phyloP scores from a whole-genome alignment of 2,888 invertebrate genomes.

The Netelia fuscicornis region DNA sequence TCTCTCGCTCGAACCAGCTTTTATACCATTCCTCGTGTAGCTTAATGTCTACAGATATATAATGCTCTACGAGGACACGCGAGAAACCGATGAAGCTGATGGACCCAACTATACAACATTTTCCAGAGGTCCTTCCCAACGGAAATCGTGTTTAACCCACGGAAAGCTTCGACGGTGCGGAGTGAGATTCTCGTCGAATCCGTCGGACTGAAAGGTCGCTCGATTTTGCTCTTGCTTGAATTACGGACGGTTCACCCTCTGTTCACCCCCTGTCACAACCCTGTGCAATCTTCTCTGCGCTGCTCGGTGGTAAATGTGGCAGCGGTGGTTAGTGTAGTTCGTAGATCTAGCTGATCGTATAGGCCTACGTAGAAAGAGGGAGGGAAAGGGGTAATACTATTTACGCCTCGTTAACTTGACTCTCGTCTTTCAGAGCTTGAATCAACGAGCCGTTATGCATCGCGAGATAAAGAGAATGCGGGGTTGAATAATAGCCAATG shows the following conservation, averaged over 20 bases:
- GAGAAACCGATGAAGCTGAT: slow-evolving; percentile 16
- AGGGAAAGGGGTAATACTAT: neutral
- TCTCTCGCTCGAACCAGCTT: neutral
- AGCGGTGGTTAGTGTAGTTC: neutral
- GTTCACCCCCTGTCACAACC: neutral
- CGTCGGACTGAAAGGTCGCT: neutral
- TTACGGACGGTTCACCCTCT: neutral
- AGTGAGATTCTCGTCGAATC: slow-evolving; percentile 5
- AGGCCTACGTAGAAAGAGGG: neutral
- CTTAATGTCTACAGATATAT: neutral
- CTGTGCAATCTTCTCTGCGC: neutral
- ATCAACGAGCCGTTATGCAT: slow-evolving; percentile 22
- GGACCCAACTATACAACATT: slow-evolving; percentile 15
- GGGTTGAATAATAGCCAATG: slow-evolving; percentile 12
- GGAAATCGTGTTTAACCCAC: slow-evolving; percentile 20
- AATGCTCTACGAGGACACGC: neutral
- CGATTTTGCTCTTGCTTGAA: neutral
- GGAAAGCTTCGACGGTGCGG: neutral
- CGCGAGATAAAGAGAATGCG: neutral
- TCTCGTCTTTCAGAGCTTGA: slow-evolving; percentile 24
- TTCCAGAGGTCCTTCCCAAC: slow-evolving; percentile 22
- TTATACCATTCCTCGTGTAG: neutral
- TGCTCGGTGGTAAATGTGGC: neutral
- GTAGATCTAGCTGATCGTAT: neutral
- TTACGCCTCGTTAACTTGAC: slow-evolving; percentile 32